Evolutionary conservation across 2,797 vertebrate species (phyloP).

Genomic region (Naso thynnoides): DNA sequence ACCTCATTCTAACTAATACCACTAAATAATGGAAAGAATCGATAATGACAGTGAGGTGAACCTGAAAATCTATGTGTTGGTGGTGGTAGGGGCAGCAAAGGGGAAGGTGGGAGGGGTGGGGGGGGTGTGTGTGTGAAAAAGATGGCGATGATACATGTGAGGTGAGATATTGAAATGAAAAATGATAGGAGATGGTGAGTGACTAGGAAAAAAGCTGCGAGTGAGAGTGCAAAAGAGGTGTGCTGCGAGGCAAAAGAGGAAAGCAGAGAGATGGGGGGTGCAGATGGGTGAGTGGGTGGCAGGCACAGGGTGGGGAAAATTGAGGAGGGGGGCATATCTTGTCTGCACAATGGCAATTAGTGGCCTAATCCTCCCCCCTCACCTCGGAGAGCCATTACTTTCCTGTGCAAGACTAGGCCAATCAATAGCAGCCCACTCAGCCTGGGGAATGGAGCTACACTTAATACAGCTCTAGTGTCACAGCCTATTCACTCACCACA

Average conservation of each 20-base stretch:
- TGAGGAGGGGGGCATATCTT: constrained; percentile 85
- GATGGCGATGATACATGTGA: constrained; percentile 53
- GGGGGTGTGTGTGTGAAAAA: constrained; percentile 18
- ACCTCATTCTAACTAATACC: constrained; percentile 58
- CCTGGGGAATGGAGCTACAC: constrained; percentile 86
- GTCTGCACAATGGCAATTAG: constrained; percentile 92
- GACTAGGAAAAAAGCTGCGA: constrained; percentile 28
- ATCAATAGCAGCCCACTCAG: constrained; percentile 90
- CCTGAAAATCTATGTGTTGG: constrained; percentile 50
- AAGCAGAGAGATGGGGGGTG: constrained; percentile 58
- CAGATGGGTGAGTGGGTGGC: constrained; percentile 78
- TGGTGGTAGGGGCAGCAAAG: not conserved
- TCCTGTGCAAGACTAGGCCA: constrained; percentile 83
- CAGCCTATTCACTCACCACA: constrained; percentile 84
- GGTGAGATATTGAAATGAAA: constrained; percentile 63
- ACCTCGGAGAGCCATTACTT: constrained; percentile 87
- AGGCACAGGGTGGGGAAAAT: constrained; percentile 39
- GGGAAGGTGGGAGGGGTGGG: too few relatives aligned
- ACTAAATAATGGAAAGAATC: constrained; percentile 66
- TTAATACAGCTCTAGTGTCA: constrained; percentile 90
- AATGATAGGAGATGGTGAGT: constrained; percentile 49
- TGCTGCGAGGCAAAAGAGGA: constrained; percentile 58
- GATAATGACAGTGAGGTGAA: constrained; percentile 54
- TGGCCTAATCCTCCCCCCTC: constrained; percentile 85
- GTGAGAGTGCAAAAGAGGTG: constrained; percentile 61